Conservation (phyloP, 2,888 invertebrate genomes). For the Himalopsyche anomala region DNA sequence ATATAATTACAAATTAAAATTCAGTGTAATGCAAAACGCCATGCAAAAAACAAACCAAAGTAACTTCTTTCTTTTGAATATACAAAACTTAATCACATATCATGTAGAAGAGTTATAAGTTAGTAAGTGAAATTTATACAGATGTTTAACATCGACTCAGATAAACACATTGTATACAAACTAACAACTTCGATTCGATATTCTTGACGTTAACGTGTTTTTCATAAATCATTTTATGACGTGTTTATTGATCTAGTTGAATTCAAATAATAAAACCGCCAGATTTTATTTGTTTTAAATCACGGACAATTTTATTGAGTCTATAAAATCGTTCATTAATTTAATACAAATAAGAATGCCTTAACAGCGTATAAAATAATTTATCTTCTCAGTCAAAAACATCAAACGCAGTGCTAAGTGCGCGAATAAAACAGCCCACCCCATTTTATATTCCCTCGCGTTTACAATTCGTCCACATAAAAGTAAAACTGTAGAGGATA, state of each 20-base stretch:
- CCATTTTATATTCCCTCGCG: not conserved
- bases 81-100: too few relatives aligned
- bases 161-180: too few relatives aligned
- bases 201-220: too few relatives aligned
- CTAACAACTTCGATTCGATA: too few relatives aligned
- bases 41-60: too few relatives aligned
- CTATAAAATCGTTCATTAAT: constrained; percentile 12
- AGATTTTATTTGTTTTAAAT: not conserved
- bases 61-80: too few relatives aligned
- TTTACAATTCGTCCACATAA: constrained; percentile 47
- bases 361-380: constrained; percentile 7
- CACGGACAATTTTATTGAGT: not conserved
- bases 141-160: too few relatives aligned
- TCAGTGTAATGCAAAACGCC: too few relatives aligned
- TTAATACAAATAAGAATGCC: not conserved
- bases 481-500: constrained; percentile 32
- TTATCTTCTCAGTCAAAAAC: constrained; percentile 19
- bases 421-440: not conserved
- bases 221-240: not conserved
- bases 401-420: not conserved
- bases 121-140: too few relatives aligned
- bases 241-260: not conserved
- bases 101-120: too few relatives aligned
- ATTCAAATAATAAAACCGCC: not conserved
- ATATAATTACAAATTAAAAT: too few relatives aligned